phyloP scores from a whole-genome alignment of 2,797 vertebrate species.

The Hyperoplus immaculatus region DNA sequence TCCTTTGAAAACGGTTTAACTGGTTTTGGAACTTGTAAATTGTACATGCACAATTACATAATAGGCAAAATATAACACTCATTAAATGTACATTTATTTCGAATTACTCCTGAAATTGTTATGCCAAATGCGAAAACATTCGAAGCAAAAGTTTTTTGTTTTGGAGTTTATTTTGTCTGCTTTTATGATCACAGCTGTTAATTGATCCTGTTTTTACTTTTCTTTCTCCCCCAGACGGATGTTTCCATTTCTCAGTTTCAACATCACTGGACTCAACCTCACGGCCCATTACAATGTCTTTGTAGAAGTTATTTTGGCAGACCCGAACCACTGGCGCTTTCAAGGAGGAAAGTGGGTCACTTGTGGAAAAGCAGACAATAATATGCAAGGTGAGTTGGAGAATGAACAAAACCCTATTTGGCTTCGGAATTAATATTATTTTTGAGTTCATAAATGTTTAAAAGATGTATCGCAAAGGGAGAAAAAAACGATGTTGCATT shows the following conservation, averaged over 20 bases:
- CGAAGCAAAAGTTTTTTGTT: neutral
- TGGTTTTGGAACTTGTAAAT: neutral
- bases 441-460: neutral
- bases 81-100: neutral
- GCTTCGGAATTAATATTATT: neutral
- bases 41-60: neutral
- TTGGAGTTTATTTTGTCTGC: neutral
- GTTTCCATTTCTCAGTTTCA: constrained; percentile 99
- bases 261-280: constrained; percentile 96
- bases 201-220: neutral
- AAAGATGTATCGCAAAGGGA: neutral
- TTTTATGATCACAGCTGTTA: constrained; percentile 7
- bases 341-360: constrained; percentile 99
- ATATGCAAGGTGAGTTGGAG: constrained; percentile 93
- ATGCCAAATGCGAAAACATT: neutral
- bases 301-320: constrained; percentile 94
- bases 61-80: accelerated
- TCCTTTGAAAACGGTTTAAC: neutral
- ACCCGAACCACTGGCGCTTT: constrained; percentile 98
- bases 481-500: neutral
- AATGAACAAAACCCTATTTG: neutral
- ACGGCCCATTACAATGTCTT: constrained; percentile 98
- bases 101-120: neutral
- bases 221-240: constrained; percentile 88
- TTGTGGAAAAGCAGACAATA: constrained; percentile 98